Percentiles rank a stretch among this genome's conserved stretches.
Conservation (phyloP, 2,113 vertebrate species). For the Agelaius phoeniceus region DNA sequence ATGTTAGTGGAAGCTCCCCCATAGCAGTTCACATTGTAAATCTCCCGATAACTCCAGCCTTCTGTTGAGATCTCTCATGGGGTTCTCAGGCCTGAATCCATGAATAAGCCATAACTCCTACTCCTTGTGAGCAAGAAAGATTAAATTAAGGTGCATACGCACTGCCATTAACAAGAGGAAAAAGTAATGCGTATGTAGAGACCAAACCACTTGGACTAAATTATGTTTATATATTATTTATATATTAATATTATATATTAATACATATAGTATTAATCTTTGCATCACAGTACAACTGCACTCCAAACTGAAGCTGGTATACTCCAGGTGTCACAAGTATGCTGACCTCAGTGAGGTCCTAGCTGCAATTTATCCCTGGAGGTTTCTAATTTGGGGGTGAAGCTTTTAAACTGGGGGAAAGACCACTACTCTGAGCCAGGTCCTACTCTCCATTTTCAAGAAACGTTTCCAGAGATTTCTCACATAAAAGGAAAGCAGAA, state of each 20-base stretch:
- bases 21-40: not conserved
- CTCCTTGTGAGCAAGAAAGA: not conserved
- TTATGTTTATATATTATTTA: not conserved
- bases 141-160: not conserved
- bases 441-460: not conserved
- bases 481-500: not conserved
- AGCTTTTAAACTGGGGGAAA: not conserved
- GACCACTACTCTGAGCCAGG: not conserved
- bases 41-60: not conserved
- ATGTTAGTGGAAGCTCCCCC: not conserved
- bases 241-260: too few species aligned
- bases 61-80: not conserved
- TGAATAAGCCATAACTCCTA: not conserved
- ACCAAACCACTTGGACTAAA: not conserved
- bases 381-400: not conserved
- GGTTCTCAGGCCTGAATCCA: not conserved
- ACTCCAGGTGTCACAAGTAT: accelerated
- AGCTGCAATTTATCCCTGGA: not conserved
- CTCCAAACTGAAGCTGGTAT: not conserved
- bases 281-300: not conserved
- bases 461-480: not conserved
- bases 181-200: not conserved
- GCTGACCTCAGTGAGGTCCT: not conserved
- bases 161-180: not conserved
- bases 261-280: not conserved